Evolutionary conservation across 2,888 invertebrate species (phyloP), one percentile per base, ranked within the genome.

Genomic region (Meganola albula): DNA sequence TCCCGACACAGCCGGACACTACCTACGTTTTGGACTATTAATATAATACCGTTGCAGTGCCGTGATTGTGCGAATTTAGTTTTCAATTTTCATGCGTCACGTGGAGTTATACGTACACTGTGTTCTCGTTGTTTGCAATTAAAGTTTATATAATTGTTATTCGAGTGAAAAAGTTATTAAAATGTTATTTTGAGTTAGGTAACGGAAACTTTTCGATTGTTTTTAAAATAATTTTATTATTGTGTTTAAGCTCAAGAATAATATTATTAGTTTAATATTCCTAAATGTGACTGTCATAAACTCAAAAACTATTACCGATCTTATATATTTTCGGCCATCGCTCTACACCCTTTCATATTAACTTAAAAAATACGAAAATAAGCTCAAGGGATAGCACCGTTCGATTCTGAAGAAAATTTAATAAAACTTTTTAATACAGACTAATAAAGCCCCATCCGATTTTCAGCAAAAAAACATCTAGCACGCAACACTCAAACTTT

Each of bases 1-100:
- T 65, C 58, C 58, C 44, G 49, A 44, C 43, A 71, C 72, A 73
- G 58, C 67, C 75, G 73, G 75, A 71, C 73, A 69, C 71, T n/a
- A n/a, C n/a, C n/a, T n/a, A 74, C 34, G 40, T 39, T 46, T 47
- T 48, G 58, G 55, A 56, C 53, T 51, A n/a, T n/a, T 54, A 46
- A 56, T 61, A 31, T 37, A 44, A 53, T 40, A 53, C 34, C 52
- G 34, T 48, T 58, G 56, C 62, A 60, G 60, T 63, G 63, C 37
- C 40, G 53, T 52, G 55, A 24, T 40, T 57, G 73, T 74, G 67
- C 55, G 61, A 55, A 66, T 62, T 68, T 55, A 61, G 61, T 58
- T 56, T 47, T 55, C 53, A 56, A 40, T 54, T 43, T 45, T 42
- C 55, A 67, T 62, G 59, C 73, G 62, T 76, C 75, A 74, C 75